A percentile compares a stretch with the other conserved stretches of the same genome.
phyloP scores from a whole-genome alignment of 1,140 invertebrate genomes.

The Trissolcus basalis region DNA sequence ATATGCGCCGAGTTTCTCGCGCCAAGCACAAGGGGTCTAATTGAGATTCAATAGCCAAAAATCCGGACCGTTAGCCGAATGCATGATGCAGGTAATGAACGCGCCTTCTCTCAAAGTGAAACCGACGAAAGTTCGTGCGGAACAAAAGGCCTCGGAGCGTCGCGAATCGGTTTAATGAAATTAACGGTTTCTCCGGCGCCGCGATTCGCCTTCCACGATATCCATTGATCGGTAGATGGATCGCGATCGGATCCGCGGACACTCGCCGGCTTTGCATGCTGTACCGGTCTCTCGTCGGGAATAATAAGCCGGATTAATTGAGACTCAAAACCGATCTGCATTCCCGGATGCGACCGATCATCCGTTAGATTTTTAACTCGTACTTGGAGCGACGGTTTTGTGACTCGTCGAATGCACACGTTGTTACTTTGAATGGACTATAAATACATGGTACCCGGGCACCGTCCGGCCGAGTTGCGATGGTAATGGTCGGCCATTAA shows the following conservation, averaged over 20 bases:
- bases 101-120: constrained; percentile 28
- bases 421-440: constrained; percentile 22
- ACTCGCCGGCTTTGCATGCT: neutral
- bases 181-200: constrained; percentile 44
- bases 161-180: constrained; percentile 56
- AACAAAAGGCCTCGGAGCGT: constrained; percentile 49
- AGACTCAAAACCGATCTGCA: constrained; percentile 38
- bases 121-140: constrained; percentile 51
- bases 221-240: constrained; percentile 39
- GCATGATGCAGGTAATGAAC: constrained; percentile 25
- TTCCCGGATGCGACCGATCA: constrained; percentile 33
- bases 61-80: constrained; percentile 15
- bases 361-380: constrained; percentile 37
- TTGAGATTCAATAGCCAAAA: constrained; percentile 16
- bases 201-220: constrained; percentile 24
- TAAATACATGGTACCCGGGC: constrained; percentile 13
- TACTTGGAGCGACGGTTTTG: constrained; percentile 11
- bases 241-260: constrained; percentile 13
- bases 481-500: constrained; percentile 6
- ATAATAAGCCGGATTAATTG: constrained; percentile 51
- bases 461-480: neutral
- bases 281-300: too few species aligned
- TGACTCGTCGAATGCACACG: neutral
- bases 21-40: neutral
- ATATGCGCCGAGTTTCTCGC: constrained; percentile 4